Percentiles rank a stretch among this genome's conserved stretches.
These are phyloP conservation scores for Phaethornis superciliosus DNA, from an alignment of 2,113 vertebrate species.

Conservation along the genomic window DNA sequence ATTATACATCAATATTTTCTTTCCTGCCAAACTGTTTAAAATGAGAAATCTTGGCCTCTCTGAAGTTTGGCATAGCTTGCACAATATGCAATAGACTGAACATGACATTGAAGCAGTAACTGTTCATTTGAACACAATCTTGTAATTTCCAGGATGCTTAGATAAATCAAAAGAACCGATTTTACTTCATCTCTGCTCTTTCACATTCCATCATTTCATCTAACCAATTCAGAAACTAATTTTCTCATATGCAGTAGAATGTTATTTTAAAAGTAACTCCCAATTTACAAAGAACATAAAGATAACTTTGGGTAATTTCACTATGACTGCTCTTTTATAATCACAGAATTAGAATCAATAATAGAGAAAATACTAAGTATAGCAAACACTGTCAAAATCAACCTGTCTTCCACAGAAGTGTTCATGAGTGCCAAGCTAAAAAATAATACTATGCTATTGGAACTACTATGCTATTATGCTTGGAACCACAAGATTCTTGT, in stretches of 20 bases:
- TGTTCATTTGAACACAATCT: neutral
- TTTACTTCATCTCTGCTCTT: neutral
- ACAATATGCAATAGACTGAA: neutral
- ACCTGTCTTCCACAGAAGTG: neutral
- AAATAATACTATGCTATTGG: neutral
- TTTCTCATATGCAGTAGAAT: neutral
- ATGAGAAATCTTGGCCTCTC: neutral
- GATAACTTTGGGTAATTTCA: neutral
- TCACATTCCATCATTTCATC: neutral
- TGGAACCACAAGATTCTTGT: neutral
- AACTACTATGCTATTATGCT: too few relatives aligned
- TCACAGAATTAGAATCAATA: neutral
- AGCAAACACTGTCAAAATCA: neutral
- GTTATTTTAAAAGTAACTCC: neutral
- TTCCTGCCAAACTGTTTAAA: neutral
- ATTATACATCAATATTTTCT: neutral
- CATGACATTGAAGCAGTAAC: neutral
- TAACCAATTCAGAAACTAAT: neutral
- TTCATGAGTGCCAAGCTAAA: neutral
- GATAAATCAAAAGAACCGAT: neutral
- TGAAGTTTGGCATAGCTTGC: neutral
- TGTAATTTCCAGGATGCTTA: neutral
- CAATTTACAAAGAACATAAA: neutral
- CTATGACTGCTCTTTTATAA: neutral
- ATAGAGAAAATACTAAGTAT: neutral